phyloP scores from a whole-genome alignment of 2,113 vertebrate species.

The Cephalopterus ornatus region DNA sequence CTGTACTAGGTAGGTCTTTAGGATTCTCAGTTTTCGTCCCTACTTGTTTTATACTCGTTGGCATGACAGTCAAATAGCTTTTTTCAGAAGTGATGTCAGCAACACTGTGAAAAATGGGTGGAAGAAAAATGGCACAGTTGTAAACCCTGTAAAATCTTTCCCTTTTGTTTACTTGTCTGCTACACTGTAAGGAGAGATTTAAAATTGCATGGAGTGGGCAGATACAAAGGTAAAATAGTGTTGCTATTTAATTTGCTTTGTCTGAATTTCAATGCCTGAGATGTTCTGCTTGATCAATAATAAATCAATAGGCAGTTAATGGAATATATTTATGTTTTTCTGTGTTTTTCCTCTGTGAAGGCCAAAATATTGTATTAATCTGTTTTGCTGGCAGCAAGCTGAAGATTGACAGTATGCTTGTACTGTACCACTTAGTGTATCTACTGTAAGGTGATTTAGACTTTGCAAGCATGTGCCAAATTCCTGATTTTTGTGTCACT shows the following conservation, averaged over 20 bases:
- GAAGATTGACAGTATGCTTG: not conserved
- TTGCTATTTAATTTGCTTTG: not conserved
- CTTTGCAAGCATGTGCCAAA: not conserved
- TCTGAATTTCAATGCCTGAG: not conserved
- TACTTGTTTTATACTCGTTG: not conserved
- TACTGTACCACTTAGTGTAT: not conserved
- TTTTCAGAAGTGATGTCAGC: not conserved
- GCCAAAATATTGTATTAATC: constrained; percentile 40
- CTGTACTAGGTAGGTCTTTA: not conserved
- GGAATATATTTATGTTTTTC: constrained; percentile 14
- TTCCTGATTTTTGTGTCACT: not conserved
- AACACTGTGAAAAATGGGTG: not conserved
- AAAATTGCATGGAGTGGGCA: constrained; percentile 5
- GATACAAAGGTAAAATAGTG: not conserved
- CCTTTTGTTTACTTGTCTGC: constrained; percentile 1
- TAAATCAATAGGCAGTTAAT: constrained; percentile 25
- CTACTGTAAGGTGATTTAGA: not conserved
- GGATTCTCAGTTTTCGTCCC: not conserved
- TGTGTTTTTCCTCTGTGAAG: not conserved
- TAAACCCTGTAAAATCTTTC: not conserved
- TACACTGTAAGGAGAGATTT: not conserved
- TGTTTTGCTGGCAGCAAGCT: constrained; percentile 30
- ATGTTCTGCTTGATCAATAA: constrained; percentile 9
- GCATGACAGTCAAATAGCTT: not conserved
- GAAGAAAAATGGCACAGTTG: not conserved